Conservation (phyloP, 2,888 invertebrate species). For the Maniola hyperantus region DNA sequence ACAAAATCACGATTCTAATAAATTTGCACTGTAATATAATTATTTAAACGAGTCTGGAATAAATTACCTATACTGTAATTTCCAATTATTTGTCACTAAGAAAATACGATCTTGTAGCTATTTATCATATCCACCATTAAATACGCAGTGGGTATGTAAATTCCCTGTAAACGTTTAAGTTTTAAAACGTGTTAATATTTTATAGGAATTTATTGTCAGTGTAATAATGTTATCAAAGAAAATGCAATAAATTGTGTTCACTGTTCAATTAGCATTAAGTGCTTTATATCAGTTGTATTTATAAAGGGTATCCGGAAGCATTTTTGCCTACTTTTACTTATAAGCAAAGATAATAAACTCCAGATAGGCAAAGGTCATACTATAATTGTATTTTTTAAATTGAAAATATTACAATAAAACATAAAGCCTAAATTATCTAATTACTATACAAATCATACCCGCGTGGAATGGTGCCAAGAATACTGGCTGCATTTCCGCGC, state of each 20-base stretch:
- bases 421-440: no score
- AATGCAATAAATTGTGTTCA: background rate
- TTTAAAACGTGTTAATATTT: constrained; percentile 18
- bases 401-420: no score
- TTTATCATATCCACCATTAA: constrained; percentile 17
- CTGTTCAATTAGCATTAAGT: constrained; percentile 1
- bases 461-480: no score
- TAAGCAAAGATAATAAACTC: no score
- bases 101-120: constrained; percentile 20
- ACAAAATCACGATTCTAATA: constrained; percentile 30
- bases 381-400: no score
- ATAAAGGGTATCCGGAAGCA: background rate
- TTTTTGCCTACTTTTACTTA: no score
- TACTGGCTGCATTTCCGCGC: no score
- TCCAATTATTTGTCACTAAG: constrained; percentile 32
- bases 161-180: constrained; percentile 17
- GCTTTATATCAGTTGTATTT: background rate
- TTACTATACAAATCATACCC: no score
- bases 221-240: constrained; percentile 15
- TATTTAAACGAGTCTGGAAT: constrained; percentile 28
- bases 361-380: no score
- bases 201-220: constrained; percentile 8
- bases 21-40: constrained; percentile 32
- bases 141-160: constrained; percentile 10
- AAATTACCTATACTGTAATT: constrained; percentile 29